A percentile compares a stretch with the other conserved stretches of the same genome.
These are phyloP conservation scores for Heliothis virescens DNA, from an alignment of 1,140 invertebrate genomes.

Conservation along the genomic window DNA sequence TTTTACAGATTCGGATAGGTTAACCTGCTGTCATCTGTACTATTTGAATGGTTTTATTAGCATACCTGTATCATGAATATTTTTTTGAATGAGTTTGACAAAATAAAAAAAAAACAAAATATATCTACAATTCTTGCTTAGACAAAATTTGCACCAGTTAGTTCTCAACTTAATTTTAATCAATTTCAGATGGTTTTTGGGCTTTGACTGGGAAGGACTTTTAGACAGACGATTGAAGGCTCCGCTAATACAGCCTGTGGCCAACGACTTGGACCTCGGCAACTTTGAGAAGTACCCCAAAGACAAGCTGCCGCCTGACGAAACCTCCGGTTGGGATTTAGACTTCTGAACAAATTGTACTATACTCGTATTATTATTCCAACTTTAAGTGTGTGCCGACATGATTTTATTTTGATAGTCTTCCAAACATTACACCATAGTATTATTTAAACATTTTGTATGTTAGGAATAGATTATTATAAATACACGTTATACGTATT, in stretches of 20 bases:
- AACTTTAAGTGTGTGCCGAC: neutral
- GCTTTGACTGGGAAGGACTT: constrained; percentile 96
- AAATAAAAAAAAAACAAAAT: too few species aligned
- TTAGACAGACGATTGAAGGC: constrained; percentile 90
- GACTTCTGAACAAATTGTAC: constrained; percentile 86
- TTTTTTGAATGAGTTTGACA: too few species aligned
- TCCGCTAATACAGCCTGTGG: constrained; percentile 91
- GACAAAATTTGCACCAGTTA: too few species aligned
- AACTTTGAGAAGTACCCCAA: constrained; percentile 90
- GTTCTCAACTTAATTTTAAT: too few species aligned
- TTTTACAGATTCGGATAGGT: too few species aligned
- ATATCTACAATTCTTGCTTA: too few species aligned
- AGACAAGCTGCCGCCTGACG: constrained; percentile 89
- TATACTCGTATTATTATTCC: neutral
- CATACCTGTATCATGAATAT: neutral
- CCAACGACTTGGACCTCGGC: constrained; percentile 87
- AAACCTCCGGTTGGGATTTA: constrained; percentile 90
- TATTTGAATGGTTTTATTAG: neutral
- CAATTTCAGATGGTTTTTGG: constrained; percentile 93
- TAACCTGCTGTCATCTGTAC: too few species aligned
- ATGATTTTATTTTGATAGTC: too few species aligned
- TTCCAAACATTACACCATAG: too few species aligned
- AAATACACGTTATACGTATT: too few species aligned
- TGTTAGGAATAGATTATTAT: too few species aligned
- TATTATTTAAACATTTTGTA: too few species aligned